These are phyloP conservation scores for Neria commutata DNA, from an alignment of 2,888 invertebrate species.

Conservation along the genomic window DNA sequence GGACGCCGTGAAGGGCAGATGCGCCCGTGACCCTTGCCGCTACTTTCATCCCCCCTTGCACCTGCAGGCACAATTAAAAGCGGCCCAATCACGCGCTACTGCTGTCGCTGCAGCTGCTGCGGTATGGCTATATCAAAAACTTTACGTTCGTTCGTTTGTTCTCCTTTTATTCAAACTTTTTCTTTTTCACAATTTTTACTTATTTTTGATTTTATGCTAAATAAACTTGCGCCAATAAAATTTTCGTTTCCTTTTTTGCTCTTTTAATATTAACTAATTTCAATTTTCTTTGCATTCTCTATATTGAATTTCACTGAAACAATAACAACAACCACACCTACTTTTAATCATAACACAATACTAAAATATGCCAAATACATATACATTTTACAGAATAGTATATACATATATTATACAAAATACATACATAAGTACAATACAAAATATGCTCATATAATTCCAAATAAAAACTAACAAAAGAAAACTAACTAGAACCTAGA, in stretches of 20 bases:
- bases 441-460: too few relatives aligned
- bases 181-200: constrained; percentile 20
- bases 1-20: constrained; percentile 99
- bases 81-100: constrained; percentile 93
- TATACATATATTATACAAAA: too few relatives aligned
- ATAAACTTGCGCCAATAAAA: background rate
- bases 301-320: background rate
- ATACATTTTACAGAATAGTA: too few relatives aligned
- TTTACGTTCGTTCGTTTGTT: constrained; percentile 5
- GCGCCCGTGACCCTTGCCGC: constrained; percentile 99
- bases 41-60: constrained; percentile 99
- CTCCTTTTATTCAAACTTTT: background rate
- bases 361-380: too few relatives aligned
- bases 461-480: too few relatives aligned
- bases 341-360: background rate
- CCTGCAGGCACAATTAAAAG: constrained; percentile 98
- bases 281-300: constrained; percentile 8
- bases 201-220: constrained; percentile 1
- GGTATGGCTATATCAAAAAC: constrained; percentile 66
- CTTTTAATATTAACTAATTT: constrained; percentile 14
- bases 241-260: constrained; percentile 8
- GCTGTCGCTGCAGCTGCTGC: constrained; percentile 75
- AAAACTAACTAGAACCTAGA: too few relatives aligned
- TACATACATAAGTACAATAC: too few relatives aligned
- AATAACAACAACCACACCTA: background rate